Conservation (phyloP, 2,797 vertebrate genomes). For the Phalanger gymnotis region DNA sequence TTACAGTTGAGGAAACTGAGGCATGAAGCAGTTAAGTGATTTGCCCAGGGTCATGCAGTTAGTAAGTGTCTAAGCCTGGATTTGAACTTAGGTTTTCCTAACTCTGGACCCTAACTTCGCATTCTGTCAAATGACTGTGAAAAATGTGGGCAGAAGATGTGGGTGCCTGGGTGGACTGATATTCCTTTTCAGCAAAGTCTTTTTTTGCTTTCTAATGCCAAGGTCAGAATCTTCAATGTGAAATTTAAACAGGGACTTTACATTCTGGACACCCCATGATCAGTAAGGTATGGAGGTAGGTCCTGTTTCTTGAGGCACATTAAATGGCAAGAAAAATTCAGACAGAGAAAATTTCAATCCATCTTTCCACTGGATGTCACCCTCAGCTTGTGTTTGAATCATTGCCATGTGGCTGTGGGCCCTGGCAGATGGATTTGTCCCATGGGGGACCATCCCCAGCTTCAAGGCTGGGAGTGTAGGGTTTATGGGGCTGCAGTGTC, state of each 20-base stretch:
- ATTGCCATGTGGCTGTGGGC: background rate
- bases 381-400: conserved; percentile 63
- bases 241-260: background rate
- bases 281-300: background rate
- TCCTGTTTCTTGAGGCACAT: background rate
- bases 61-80: background rate
- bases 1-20: background rate
- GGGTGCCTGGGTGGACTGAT: background rate
- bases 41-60: background rate
- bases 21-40: background rate
- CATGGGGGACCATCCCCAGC: background rate
- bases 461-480: background rate
- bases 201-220: background rate
- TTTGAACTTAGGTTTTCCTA: background rate
- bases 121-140: background rate
- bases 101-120: background rate
- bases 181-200: background rate
- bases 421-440: background rate
- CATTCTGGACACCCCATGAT: background rate
- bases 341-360: conserved; percentile 4
- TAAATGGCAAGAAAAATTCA: background rate
- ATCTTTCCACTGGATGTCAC: conserved; percentile 80
- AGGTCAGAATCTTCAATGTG: background rate
- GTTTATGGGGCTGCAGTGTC: background rate
- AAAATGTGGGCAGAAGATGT: background rate